phyloP scores from a whole-genome alignment of 2,888 invertebrate species.

The Parnassius smintheus region DNA sequence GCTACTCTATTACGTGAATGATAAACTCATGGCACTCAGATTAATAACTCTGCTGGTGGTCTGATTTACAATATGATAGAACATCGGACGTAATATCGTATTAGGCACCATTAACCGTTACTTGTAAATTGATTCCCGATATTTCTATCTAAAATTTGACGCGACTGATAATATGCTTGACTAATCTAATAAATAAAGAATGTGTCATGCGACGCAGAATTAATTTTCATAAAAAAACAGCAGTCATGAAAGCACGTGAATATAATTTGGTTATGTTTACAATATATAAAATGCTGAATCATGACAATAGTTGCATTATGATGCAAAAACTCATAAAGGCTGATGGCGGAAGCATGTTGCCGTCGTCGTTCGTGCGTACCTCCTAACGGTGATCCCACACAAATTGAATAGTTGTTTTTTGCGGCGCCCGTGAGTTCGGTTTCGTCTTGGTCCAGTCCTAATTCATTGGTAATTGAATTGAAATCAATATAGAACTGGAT shows the following conservation, averaged over 20 bases:
- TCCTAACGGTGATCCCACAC: constrained; percentile 67
- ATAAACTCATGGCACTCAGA: constrained; percentile 57
- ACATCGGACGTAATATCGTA: constrained; percentile 39
- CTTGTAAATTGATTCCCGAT: constrained; percentile 5
- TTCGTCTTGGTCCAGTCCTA: constrained; percentile 56
- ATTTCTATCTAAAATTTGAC: constrained; percentile 10
- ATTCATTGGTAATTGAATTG: constrained; percentile 64
- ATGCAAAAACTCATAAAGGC: constrained; percentile 66
- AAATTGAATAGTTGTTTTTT: constrained; percentile 65
- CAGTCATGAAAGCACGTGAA: constrained; percentile 54
- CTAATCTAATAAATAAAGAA: constrained; percentile 42
- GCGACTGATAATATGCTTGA: constrained; percentile 20
- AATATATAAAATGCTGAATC: constrained; percentile 63
- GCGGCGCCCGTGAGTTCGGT: constrained; percentile 50
- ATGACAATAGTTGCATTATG: constrained; percentile 64
- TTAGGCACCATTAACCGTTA: constrained; percentile 30
- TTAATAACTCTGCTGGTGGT: constrained; percentile 52
- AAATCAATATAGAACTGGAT: constrained; percentile 45
- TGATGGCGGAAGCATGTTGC: constrained; percentile 37
- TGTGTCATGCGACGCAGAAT: constrained; percentile 50
- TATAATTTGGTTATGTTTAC: constrained; percentile 69
- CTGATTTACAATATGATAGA: constrained; percentile 45
- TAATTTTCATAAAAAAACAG: constrained; percentile 55
- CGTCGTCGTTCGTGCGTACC: constrained; percentile 62
- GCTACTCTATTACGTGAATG: constrained; percentile 62